Percentiles rank a stretch among this genome's conserved stretches.
These are phyloP conservation scores for Cardiocondyla obscurior DNA, from an alignment of 1,140 invertebrate species.

Conservation along the genomic window DNA sequence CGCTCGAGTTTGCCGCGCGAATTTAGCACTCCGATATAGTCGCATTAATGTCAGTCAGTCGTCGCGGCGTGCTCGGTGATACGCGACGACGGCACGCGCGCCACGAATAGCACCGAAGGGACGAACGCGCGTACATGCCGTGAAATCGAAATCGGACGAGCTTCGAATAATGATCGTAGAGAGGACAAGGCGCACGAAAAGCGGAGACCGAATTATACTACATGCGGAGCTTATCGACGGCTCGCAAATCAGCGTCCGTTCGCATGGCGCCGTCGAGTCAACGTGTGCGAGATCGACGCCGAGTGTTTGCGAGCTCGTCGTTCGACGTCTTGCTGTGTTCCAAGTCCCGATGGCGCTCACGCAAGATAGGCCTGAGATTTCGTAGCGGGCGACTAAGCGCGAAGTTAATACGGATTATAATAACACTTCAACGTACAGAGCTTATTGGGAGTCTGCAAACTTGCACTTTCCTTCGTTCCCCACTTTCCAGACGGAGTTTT, in stretches of 20 bases:
- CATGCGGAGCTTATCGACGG: constrained; percentile 28
- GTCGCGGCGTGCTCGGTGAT: neutral
- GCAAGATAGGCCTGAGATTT: constrained; percentile 36
- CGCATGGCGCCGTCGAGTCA: neutral
- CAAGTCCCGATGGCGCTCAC: constrained; percentile 29
- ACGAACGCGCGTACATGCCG: constrained; percentile 13
- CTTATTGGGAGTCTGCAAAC: constrained; percentile 67
- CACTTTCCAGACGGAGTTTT: constrained; percentile 41
- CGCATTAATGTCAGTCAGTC: neutral
- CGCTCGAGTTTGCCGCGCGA: neutral
- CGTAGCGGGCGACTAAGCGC: neutral
- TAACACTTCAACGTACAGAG: constrained; percentile 62
- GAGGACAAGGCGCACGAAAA: constrained; percentile 12
- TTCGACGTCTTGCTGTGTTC: constrained; percentile 40
- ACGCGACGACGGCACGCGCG: neutral
- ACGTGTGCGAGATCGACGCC: neutral
- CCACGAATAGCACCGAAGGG: neutral
- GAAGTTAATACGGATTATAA: constrained; percentile 26
- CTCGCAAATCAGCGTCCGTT: constrained; percentile 28
- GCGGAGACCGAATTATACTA: constrained; percentile 37
- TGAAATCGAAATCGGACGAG: constrained; percentile 24
- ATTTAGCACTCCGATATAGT: neutral
- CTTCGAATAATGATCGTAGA: neutral
- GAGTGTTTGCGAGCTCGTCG: constrained; percentile 31
- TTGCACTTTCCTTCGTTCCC: constrained; percentile 26